Evolutionary conservation across 2,888 invertebrate species (phyloP), one percentile per base, ranked within the genome.

Genomic region (Sabatieria punctata): DNA sequence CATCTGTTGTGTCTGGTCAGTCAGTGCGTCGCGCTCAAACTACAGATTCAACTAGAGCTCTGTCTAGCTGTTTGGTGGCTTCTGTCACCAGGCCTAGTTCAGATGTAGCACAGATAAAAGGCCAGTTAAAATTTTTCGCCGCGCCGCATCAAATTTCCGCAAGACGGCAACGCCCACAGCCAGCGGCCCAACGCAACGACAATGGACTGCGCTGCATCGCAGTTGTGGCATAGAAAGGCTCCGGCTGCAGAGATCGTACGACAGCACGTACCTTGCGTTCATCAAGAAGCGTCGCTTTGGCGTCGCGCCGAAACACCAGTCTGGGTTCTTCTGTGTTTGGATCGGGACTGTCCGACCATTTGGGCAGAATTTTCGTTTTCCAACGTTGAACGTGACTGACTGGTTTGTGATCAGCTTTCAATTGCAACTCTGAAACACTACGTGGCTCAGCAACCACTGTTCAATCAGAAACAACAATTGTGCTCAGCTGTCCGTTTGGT

Each of bases 351-450:
- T 47, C 47, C 26, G 35, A 22, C 35, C 26, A 35, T 41, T 19
- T 38, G 21, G 36, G 40, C 36, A 30, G 21, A 11, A 43, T 60
- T 39, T 48, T 52, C 2, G 54, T 53, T 38, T 61, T 57, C 68
- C 69, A 70, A 50, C 61, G 61, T 27, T 60, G 57, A 46, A 69
- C 53, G 21, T 69, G 67, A 41, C 65, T 60, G 2, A 65, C 55
- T 13, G 68, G 66, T 48, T 65, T 65, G 54, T 69, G 68, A 27
- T 69, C 68, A 23, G 59, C 60, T 52, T 67, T 69, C 49, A 70
- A 55, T 51, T 70, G 70, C 19, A 70, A 54, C 45, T 68, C 69
- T 68, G 50, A 37, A 55, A 48, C 46, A 38, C 27, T 23, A 21
- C 30, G 33, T 11, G 18, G 18, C 4, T 23, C 33, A 21, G n/a